Evolutionary conservation across 1,140 invertebrate species (phyloP).

Genomic region (Pseudomyrmex gracilis): DNA sequence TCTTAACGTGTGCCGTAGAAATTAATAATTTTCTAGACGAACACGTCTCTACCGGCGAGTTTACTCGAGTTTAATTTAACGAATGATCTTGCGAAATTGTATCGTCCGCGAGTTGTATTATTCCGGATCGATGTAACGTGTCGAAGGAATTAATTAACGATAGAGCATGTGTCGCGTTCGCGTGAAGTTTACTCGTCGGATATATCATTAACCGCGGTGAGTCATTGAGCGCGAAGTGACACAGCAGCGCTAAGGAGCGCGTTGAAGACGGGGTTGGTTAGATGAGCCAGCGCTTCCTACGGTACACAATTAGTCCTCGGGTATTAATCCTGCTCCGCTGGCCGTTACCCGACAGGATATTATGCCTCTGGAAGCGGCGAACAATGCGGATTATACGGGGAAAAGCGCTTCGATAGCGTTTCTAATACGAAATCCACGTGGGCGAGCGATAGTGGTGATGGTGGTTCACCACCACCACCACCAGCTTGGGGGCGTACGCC

Average conservation of each 20-base stretch:
- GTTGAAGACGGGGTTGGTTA: constrained; percentile 66
- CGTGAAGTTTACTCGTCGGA: constrained; percentile 17
- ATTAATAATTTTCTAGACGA: not conserved
- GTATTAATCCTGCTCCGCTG: constrained; percentile 80
- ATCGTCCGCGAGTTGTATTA: not conserved
- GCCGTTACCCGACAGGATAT: constrained; percentile 81
- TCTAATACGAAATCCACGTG: constrained; percentile 78
- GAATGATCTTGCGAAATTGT: not conserved
- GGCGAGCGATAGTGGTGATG: constrained; percentile 6
- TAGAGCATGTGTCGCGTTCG: constrained; percentile 8
- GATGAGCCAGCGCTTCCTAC: constrained; percentile 77
- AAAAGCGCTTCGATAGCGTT: constrained; percentile 83
- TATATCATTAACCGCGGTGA: constrained; percentile 62
- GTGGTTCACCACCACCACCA: constrained; percentile 63
- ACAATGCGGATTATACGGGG: constrained; percentile 82
- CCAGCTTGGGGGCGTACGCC: constrained; percentile 55
- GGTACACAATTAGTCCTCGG: constrained; percentile 80
- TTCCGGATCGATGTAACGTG: not conserved
- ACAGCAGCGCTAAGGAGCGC: constrained; percentile 44
- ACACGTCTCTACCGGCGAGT: not conserved
- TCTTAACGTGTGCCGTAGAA: not conserved
- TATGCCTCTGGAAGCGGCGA: constrained; percentile 80
- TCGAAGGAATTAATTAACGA: not conserved
- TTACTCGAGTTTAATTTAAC: not conserved
- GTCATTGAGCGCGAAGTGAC: constrained; percentile 54